Percentiles rank a stretch among this genome's conserved stretches.
These are phyloP conservation scores for Piscicola geometra DNA, from an alignment of 2,888 invertebrate species.

Conservation along the genomic window DNA sequence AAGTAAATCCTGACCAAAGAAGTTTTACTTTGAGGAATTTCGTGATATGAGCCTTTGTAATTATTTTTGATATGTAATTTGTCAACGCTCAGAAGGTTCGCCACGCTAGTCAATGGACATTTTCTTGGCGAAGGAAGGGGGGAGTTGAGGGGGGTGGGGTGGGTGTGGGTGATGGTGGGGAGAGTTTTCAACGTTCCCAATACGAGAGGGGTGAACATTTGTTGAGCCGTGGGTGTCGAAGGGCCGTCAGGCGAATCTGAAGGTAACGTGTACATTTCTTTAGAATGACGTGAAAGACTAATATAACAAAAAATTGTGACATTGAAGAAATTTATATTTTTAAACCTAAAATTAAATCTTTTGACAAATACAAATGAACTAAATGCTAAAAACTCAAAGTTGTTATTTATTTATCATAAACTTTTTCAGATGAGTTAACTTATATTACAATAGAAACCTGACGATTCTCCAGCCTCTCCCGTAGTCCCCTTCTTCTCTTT, in stretches of 20 bases:
- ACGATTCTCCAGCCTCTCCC: too few species aligned
- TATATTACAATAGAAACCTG: too few species aligned
- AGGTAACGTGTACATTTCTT: slow-evolving; percentile 46
- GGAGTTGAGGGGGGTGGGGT: slow-evolving; percentile 73
- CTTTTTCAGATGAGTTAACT: too few species aligned
- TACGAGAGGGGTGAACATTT: slow-evolving; percentile 22
- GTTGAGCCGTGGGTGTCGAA: slow-evolving; percentile 42
- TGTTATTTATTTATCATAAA: too few species aligned
- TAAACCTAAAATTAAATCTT: too few species aligned
- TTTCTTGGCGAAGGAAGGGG: slow-evolving; percentile 63
- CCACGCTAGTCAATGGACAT: slow-evolving; percentile 16
- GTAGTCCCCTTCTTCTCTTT: slow-evolving; percentile 35
- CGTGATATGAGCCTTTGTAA: background rate
- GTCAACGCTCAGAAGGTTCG: background rate
- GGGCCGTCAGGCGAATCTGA: slow-evolving; percentile 1
- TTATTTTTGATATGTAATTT: slow-evolving; percentile 7
- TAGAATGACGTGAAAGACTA: slow-evolving; percentile 52
- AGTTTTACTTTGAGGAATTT: too few species aligned
- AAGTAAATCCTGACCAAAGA: too few species aligned
- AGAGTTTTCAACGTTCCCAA: slow-evolving; percentile 43
- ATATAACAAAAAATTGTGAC: slow-evolving; percentile 45
- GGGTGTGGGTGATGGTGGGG: slow-evolving; percentile 87
- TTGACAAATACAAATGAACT: too few species aligned
- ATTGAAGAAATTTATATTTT: too few species aligned
- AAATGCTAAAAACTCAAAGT: too few species aligned